Evolutionary conservation across 2,113 vertebrate genomes (phyloP), one percentile per base, ranked within the genome.

Genomic region (Tupaia tana): DNA sequence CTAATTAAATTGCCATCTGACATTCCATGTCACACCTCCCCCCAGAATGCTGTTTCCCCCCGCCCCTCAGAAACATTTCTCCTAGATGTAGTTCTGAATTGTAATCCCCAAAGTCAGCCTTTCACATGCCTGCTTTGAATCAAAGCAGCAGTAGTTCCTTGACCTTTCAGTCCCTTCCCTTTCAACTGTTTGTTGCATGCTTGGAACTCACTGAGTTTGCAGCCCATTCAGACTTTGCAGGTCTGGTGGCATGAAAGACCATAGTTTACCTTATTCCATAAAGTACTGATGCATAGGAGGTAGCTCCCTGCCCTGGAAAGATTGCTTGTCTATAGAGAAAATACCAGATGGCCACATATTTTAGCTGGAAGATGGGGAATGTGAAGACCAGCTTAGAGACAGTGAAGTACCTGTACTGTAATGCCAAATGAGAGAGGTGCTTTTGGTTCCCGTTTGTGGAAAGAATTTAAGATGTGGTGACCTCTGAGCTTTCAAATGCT

Each of bases 91-190:
- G 6, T 52, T 73, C 78, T 81, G 18, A 80, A 22, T 25, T 3
- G 16, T 29, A 25, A 89, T 56, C 69, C 93, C 90, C 79, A 86
- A 77, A 91, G 69, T 52, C 94, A 70, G 70, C 19, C 71, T 95
- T 80, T 75, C 80, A 20, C 19, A 64, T 56, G 71, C 29, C 77
- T 84, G 54, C 89, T 71, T 82, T 25, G 15, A 89, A 71, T 9
- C 52, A 92, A 31, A 10, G 29, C 96, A 82, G 8, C 31, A 64
- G 4, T 11, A 71, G 9, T 52, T 52, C 9, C 2, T 14, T 43
- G 14, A 52, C 9, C 11, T 75, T 92, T 90, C 70, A 73, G 27
- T 12, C 24, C 69, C 20, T 80, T 75, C 16, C 19, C 61, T 93
- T 69, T 20, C 69, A 84, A 77, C 6, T 43, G 20, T 74, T 52